phyloP scores from a whole-genome alignment of 2,888 invertebrate species.

The Scaeva pyrastri region DNA sequence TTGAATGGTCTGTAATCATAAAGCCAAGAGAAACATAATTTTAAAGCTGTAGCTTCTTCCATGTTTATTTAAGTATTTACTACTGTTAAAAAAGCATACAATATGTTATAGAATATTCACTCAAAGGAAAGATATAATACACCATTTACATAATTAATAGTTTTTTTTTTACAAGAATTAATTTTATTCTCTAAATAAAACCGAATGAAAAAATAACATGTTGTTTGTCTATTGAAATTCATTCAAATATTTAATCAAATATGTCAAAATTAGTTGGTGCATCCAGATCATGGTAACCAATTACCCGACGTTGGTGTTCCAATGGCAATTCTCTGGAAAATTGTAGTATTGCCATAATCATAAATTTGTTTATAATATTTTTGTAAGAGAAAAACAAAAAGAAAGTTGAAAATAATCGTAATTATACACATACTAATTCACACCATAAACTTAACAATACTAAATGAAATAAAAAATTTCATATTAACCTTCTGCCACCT shows the following conservation, averaged over 20 bases:
- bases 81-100: constrained; percentile 56
- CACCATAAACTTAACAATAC: constrained; percentile 34
- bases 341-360: constrained; percentile 80
- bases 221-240: constrained; percentile 36
- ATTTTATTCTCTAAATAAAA: constrained; percentile 28
- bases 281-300: constrained; percentile 96
- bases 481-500: constrained; percentile 78
- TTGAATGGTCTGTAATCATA: constrained; percentile 89
- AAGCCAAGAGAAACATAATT: constrained; percentile 77
- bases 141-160: constrained; percentile 53
- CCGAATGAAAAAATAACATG: constrained; percentile 32
- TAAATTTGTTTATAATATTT: constrained; percentile 56
- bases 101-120: constrained; percentile 26
- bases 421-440: constrained; percentile 30
- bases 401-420: constrained; percentile 43
- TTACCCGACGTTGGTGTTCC: constrained; percentile 90
- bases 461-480: constrained; percentile 21
- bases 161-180: constrained; percentile 11
- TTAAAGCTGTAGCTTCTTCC: constrained; percentile 67
- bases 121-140: constrained; percentile 46
- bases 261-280: constrained; percentile 92
- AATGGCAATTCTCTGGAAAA: constrained; percentile 87
- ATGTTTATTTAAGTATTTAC: constrained; percentile 59
- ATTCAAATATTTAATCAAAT: constrained; percentile 84
- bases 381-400: constrained; percentile 45